phyloP scores from a whole-genome alignment of 1,140 invertebrate species.

The Drosophila subpulchrella region DNA sequence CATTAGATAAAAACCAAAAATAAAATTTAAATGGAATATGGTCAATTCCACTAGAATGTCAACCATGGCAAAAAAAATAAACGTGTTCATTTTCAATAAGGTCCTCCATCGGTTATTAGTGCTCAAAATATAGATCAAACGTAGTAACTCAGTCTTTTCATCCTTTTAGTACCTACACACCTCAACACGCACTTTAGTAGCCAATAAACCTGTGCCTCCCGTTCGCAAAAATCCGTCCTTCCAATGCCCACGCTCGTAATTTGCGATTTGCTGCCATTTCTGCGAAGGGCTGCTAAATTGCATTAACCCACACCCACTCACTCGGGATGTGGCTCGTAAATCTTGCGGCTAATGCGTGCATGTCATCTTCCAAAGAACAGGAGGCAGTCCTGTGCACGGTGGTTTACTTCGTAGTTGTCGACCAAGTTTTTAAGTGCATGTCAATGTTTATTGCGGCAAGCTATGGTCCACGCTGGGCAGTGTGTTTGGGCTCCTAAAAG shows the following conservation, averaged over 20 bases:
- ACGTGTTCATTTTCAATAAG: too few relatives aligned
- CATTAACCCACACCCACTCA: constrained; percentile 14
- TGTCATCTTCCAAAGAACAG: constrained; percentile 28
- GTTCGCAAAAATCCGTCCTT: constrained; percentile 11
- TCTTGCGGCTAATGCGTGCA: constrained; percentile 39
- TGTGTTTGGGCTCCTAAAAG: constrained; percentile 9
- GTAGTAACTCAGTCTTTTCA: too few relatives aligned
- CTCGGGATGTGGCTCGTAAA: constrained; percentile 36
- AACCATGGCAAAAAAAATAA: too few relatives aligned
- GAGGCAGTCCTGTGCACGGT: constrained; percentile 8
- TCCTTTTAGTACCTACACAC: neutral
- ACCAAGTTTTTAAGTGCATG: constrained; percentile 72
- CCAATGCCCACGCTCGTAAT: constrained; percentile 29
- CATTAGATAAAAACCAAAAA: too few relatives aligned
- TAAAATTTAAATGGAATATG: too few relatives aligned
- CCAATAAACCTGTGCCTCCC: constrained; percentile 41
- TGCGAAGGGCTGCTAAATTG: constrained; percentile 41
- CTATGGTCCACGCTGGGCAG: constrained; percentile 23
- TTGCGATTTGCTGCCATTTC: constrained; percentile 52
- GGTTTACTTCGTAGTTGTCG: constrained; percentile 48
- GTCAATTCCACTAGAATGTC: too few relatives aligned
- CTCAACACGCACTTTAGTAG: constrained; percentile 6
- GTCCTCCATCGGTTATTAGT: too few relatives aligned
- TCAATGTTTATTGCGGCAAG: constrained; percentile 62
- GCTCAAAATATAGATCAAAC: too few relatives aligned